phyloP scores from a whole-genome alignment of 2,797 vertebrate species.

The Podargus strigoides region DNA sequence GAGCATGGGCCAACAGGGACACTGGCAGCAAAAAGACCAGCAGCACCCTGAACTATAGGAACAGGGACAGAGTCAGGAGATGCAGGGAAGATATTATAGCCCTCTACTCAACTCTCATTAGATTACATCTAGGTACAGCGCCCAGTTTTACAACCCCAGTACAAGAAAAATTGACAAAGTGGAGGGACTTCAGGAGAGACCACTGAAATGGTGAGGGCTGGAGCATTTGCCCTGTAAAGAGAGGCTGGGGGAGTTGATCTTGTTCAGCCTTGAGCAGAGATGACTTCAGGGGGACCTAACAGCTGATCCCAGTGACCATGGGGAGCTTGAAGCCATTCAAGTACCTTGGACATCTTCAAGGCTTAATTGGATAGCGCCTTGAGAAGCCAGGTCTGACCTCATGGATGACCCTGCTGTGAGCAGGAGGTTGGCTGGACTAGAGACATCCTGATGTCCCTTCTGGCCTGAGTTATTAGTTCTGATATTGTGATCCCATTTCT shows the following conservation, averaged over 20 bases:
- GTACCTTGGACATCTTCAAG: background rate
- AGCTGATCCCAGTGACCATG: background rate
- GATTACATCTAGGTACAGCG: background rate
- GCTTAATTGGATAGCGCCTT: background rate
- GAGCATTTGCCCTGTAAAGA: background rate
- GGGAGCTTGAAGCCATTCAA: background rate
- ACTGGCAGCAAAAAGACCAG: background rate
- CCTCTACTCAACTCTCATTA: background rate
- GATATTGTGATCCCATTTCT: background rate
- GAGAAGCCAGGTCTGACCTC: background rate
- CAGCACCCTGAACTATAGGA: background rate
- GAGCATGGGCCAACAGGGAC: background rate
- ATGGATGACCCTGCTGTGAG: background rate
- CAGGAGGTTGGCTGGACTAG: background rate
- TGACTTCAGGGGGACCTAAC: background rate
- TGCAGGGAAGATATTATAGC: background rate
- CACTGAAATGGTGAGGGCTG: background rate
- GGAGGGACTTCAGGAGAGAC: background rate
- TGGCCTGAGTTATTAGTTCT: background rate
- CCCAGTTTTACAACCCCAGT: background rate
- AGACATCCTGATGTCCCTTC: background rate
- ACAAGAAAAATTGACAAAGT: background rate
- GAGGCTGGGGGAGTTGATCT: fast-evolving
- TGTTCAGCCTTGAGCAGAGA: background rate
- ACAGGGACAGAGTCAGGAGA: background rate